phyloP scores from a whole-genome alignment of 2,113 vertebrate species.

The Indri indri region DNA sequence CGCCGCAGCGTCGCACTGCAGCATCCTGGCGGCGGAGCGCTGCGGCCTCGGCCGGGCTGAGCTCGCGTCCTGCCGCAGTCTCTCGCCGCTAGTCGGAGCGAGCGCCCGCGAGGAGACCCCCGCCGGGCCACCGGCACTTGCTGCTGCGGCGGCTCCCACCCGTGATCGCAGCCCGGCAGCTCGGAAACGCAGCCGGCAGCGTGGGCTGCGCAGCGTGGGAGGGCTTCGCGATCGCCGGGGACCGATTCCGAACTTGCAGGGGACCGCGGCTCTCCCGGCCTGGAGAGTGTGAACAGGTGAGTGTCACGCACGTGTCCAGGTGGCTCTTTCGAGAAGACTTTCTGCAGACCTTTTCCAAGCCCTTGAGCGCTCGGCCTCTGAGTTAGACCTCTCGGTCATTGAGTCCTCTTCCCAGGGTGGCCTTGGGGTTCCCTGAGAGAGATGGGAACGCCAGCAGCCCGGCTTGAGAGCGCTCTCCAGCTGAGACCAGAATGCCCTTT shows the following conservation, averaged over 20 bases:
- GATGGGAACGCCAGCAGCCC: neutral
- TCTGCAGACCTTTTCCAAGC: neutral
- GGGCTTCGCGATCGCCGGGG: neutral
- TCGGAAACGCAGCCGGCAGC: neutral
- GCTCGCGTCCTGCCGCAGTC: conserved; percentile 68
- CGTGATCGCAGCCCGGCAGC: neutral
- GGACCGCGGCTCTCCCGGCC: conserved; percentile 27
- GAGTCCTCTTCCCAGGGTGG: neutral
- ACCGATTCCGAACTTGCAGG: conserved; percentile 53
- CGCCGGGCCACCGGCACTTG: neutral
- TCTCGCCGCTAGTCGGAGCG: neutral
- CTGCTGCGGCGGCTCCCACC: neutral
- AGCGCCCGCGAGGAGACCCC: neutral
- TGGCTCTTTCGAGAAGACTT: neutral
- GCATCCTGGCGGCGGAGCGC: neutral
- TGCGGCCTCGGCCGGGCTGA: neutral
- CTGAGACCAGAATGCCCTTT: neutral
- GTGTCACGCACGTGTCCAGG: conserved; percentile 55
- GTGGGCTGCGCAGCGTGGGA: neutral
- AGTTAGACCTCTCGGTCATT: neutral
- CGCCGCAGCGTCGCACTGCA: conserved; percentile 60
- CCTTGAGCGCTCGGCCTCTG: neutral
- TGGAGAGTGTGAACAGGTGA: conserved; percentile 73
- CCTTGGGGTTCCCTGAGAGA: neutral
- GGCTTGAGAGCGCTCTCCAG: neutral